Evolutionary conservation across 35 echinoderm and acorn worm species (phyloP).

Genomic region (Stichopus chloronotus): DNA sequence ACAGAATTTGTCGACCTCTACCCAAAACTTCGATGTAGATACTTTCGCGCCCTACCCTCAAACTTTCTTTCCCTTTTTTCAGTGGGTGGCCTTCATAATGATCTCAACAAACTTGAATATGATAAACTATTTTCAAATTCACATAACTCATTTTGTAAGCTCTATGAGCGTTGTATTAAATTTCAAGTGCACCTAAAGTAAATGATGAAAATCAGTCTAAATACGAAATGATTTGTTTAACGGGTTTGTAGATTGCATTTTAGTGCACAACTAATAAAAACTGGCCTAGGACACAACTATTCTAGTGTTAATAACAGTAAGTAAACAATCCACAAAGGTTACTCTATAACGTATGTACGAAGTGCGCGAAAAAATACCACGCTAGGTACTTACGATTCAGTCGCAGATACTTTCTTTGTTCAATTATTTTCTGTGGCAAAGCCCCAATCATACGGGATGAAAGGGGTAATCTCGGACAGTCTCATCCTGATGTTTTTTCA

Average conservation of each 20-base stretch:
- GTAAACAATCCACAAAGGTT: no score
- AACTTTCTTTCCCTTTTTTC: neutral
- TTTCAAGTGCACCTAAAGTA: neutral
- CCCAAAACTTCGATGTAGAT: no score
- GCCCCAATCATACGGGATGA: no score
- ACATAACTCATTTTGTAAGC: neutral
- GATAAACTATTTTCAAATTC: slow-evolving; percentile 15
- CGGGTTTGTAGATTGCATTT: neutral
- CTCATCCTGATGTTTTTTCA: neutral
- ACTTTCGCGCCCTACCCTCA: neutral
- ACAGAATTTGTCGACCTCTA: slow-evolving; percentile 3
- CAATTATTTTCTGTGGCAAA: no score
- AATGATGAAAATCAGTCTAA: slow-evolving; percentile 20
- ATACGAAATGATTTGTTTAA: neutral
- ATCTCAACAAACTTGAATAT: neutral
- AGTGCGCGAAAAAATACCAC: no score
- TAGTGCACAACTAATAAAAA: neutral
- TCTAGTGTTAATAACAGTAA: no score
- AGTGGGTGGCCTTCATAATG: neutral
- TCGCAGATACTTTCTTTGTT: no score
- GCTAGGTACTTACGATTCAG: no score
- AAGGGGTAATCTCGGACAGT: no score
- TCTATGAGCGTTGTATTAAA: neutral
- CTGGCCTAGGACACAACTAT: no score
- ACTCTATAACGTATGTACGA: no score